Evolutionary conservation across 2,888 invertebrate genomes (phyloP).

Genomic region (Tanypteryx hageni): DNA sequence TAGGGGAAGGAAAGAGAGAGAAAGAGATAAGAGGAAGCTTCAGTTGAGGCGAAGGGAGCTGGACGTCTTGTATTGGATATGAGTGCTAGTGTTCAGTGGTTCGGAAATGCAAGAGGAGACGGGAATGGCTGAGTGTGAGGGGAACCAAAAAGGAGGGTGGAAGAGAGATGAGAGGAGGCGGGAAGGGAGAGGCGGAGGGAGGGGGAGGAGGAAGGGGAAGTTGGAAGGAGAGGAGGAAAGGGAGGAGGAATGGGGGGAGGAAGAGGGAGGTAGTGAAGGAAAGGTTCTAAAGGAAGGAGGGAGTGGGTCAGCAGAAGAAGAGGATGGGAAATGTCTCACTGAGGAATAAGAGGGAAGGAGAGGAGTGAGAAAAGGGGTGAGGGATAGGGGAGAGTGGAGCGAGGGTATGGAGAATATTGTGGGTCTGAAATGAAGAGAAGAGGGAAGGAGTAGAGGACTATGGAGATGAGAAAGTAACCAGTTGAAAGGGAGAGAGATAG

Average conservation of each 20-base stretch:
- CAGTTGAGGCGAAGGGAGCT: conserved; percentile 41
- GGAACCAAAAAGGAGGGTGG: background rate
- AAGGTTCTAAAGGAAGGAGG: background rate
- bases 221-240: background rate
- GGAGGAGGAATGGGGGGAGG: background rate
- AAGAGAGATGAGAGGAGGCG: background rate
- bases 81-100: conserved; percentile 56
- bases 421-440: background rate
- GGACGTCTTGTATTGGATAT: conserved; percentile 63
- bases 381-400: background rate
- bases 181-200: background rate
- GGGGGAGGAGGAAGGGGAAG: background rate
- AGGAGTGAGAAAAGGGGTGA: background rate
- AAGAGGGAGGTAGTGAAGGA: background rate
- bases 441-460: background rate
- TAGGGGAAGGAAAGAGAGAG: background rate
- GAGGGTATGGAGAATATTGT: background rate
- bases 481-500: too few relatives aligned
- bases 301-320: background rate
- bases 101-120: conserved; percentile 63
- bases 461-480: too few relatives aligned
- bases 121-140: conserved; percentile 45
- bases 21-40: background rate
- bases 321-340: background rate
- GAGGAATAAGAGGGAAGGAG: background rate